Base-by-base conservation (phyloP, 1,140 invertebrate species). In the Rhagoletis zephyria region DNA sequence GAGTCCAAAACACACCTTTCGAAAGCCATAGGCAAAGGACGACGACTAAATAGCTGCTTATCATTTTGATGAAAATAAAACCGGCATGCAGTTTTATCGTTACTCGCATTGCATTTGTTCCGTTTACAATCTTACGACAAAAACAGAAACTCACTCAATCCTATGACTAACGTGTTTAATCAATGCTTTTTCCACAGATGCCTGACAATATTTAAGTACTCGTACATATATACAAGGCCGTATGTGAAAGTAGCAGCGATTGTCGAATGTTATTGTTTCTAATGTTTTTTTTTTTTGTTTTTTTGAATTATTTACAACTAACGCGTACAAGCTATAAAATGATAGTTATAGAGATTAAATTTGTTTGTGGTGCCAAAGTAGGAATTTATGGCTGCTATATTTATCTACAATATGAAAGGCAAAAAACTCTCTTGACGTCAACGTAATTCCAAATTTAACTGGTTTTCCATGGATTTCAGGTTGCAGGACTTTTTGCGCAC, bases 271-370 rank as follows among this genome's bases (percentile, higher is more conserved):
- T 56, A 56, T 56, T 56, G 51, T 10, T 56, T 30, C 45, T 4
- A 45, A 48, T 70, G 42, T 48, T 4, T 10, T 60, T 60, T 12
- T 6, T 60, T 60, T 30, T 19, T n/a, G n/a, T 45, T 12, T 4
- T 70, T 16, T 67, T 40, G 64, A 67, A 42, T 74, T 74, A 74
- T 74, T 42, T 30, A 30, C 30, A 30, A 6, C 42, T 48, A 42
- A 16, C 67, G 42, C 67, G 67, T 74, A 74, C 67, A 48, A 48
- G 67, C 16, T 45, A 74, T 74, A 74, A 74, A 74, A 74, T 74
- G 67, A 74, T 74, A n/a, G 67, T 74, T 74, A 74, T 74, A 48
- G 67, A 74, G 67, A 74, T 74, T 74, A 74, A 48, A 74, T 45
- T n/a, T 74, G 67, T 74, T 0, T 16, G 16, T 45, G 45, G 40